phyloP scores from a whole-genome alignment of 2,888 invertebrate genomes.

The Lissonota sp. region DNA sequence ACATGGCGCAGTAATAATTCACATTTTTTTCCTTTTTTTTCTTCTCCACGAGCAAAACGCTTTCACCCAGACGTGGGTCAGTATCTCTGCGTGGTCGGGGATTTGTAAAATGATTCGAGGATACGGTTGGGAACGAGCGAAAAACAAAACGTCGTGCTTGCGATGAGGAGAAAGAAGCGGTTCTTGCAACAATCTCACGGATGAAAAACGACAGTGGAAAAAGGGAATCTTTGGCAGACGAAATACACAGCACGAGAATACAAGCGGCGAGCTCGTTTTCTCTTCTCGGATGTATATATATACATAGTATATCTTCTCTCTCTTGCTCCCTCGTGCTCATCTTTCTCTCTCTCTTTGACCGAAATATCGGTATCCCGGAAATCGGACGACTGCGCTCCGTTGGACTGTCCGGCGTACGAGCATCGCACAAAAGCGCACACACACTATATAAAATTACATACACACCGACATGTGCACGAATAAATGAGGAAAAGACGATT shows the following conservation, averaged over 20 bases:
- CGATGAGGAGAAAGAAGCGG: slow-evolving; percentile 29
- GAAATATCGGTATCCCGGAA: slow-evolving; percentile 67
- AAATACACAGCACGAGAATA: slow-evolving; percentile 33
- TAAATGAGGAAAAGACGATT: too few species aligned
- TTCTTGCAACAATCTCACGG: slow-evolving; percentile 49
- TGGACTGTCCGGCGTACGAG: slow-evolving; percentile 51
- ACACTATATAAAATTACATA: too few species aligned
- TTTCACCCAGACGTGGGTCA: slow-evolving; percentile 13
- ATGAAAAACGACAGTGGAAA: slow-evolving; percentile 53
- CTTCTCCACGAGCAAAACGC: background rate
- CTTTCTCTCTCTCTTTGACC: slow-evolving; percentile 60
- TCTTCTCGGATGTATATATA: slow-evolving; percentile 25
- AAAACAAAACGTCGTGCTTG: slow-evolving; percentile 20
- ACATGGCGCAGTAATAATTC: slow-evolving; percentile 34
- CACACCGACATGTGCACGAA: too few species aligned
- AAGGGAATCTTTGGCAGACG: slow-evolving; percentile 58
- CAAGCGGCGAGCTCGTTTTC: slow-evolving; percentile 37
- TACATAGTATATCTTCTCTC: slow-evolving; percentile 42
- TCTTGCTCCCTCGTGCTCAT: slow-evolving; percentile 4
- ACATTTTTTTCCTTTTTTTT: slow-evolving; percentile 18
- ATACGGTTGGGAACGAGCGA: background rate
- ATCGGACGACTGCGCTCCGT: slow-evolving; percentile 58
- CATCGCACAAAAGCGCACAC: background rate
- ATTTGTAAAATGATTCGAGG: slow-evolving; percentile 44
- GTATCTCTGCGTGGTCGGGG: slow-evolving; percentile 3